Evolutionary conservation across 2,797 vertebrate species (phyloP), one percentile per base, ranked within the genome.

Genomic region (Neostethus bicornis): DNA sequence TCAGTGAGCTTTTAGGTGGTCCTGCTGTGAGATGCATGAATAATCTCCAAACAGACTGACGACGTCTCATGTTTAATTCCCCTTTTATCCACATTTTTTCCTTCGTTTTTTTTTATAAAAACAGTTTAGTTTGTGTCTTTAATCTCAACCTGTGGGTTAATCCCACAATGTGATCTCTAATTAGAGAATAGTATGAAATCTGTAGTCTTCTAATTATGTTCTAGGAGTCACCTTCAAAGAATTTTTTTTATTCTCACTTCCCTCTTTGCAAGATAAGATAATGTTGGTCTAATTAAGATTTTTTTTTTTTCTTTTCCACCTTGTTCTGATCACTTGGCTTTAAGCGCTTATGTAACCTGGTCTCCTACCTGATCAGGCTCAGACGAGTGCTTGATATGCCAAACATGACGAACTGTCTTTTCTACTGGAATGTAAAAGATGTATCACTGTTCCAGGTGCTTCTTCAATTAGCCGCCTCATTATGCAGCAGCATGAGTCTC

Each of bases 11-110:
- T 61, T 37, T 2, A 2, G 13, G 14, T 42, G 52, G 31, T 23
- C 28, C 16, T 16, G 19, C 8, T 45, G 35, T 35, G 38, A 38
- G 21, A 43, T 11, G 51, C 26, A 62, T 26, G 23, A 13, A 0
- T 45, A 35, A 0, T 25, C 17, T 45, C 39, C 25, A 12, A 50
- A 39, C 19, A 32, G 7, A 31, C 16, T 1, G 7, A 21, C 19
- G 51, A 85, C 82, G 42, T 83, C 82, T 65, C 42, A 38, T 12
- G 4, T 50, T 49, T 2, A 0, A 41, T 25, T 8, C 1, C 4
- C 37, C 21, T 19, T 25, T 59, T 55, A 10, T 29, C 9, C 25
- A 25, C 49, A 19, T 19, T 1, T 54, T 61, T 12, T 1, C 20
- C 38, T 10, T 13, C n/a, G 2, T 7, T n/a, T 38, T 23, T 51